Evolutionary conservation across 2,113 vertebrate genomes (phyloP).

Genomic region (Colaptes auratus): DNA sequence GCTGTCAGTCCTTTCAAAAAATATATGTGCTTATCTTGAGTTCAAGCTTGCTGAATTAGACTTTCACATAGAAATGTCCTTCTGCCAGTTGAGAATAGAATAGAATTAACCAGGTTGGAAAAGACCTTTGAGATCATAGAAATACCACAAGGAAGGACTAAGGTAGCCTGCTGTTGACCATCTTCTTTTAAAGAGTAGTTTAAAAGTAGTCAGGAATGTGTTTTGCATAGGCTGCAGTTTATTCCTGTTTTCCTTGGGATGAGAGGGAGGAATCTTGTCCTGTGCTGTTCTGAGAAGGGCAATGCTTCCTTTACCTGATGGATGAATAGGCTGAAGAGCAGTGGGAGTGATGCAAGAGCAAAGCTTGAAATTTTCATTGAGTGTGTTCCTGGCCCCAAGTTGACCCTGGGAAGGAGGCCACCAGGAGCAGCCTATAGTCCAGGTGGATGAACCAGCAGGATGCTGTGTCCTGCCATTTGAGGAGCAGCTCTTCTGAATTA

Average conservation of each 20-base stretch:
- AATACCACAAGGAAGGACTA: neutral
- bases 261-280: neutral
- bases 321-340: neutral
- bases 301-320: neutral
- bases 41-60: neutral
- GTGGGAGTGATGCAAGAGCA: neutral
- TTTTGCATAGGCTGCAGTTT: neutral
- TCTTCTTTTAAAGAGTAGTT: neutral
- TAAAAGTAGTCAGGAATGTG: neutral
- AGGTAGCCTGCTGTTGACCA: neutral
- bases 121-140: neutral
- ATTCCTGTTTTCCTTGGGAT: neutral
- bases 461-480: neutral
- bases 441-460: neutral
- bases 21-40: rapidly evolving
- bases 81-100: neutral
- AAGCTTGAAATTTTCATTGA: neutral
- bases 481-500: neutral
- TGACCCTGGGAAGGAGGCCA: neutral
- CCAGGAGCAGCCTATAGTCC: neutral
- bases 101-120: too few species aligned
- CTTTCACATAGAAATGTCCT: rapidly evolving
- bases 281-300: neutral
- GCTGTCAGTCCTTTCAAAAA: neutral
- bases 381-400: rapidly evolving